Evolutionary conservation across 2,888 invertebrate species (phyloP), one percentile per base, ranked within the genome.

Genomic region (Myopa tessellatipennis): DNA sequence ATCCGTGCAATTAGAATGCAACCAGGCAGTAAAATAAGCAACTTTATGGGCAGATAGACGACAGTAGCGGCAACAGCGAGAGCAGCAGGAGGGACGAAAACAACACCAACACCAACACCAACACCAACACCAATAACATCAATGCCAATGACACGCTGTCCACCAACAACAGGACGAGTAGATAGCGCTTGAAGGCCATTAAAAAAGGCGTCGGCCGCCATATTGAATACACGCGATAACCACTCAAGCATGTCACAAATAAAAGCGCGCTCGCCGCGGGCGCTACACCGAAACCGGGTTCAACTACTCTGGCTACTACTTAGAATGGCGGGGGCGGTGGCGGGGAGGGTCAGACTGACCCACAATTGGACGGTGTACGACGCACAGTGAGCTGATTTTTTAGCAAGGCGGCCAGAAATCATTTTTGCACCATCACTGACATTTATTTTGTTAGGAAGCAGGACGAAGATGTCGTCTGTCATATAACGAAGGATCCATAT

Each of bases 181-280:
- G 26, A 40, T 18, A 63, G 26, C 26, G n/a, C 67, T 4, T 18
- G 73, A 65, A 50, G 74, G 45, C 77, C 72, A 65, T 63, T 63
- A 58, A 55, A 55, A 61, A 65, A 38, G 55, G 52, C n/a, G 70
- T 55, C 70, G 61, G 74, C 67, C 76, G 55, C 61, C 70, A 63
- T 76, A 72, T 72, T 70, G 75, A 63, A 67, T 45, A 26, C 68
- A 36, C 75, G 75, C 79, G 77, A 74, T 79, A 79, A 73, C 77
- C 73, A 67, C 73, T 79, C 79, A 76, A 77, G 75, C 77, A 61
- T 79, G 77, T 69, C 77, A 70, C 79, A 77, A 77, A 79, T 77
- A 79, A 77, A 79, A 67, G 74, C 67, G n/a, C 74, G 12, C 67
- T n/a, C 74, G 12, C 74, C 55, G 67, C 74, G 76, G 76, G 68